Conservation (phyloP, 2,113 vertebrate genomes). For the Rallus limicola region DNA sequence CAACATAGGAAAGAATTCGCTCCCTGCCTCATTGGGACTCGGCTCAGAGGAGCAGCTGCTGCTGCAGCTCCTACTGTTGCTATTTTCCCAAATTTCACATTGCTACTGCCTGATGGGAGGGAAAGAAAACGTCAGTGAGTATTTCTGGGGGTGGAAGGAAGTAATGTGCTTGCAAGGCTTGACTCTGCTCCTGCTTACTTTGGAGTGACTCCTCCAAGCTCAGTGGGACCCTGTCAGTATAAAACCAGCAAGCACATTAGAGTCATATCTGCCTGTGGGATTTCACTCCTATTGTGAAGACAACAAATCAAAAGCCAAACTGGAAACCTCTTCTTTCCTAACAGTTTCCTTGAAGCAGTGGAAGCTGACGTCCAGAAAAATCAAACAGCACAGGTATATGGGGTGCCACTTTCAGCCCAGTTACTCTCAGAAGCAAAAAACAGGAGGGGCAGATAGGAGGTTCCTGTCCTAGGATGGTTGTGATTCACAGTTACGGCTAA, state of each 20-base stretch:
- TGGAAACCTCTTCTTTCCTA: not conserved
- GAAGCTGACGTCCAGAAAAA: not conserved
- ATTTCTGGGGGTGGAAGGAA: constrained; percentile 57
- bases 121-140: not conserved
- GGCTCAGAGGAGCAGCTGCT: not conserved
- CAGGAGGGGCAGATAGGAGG: not conserved
- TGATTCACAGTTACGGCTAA: not conserved
- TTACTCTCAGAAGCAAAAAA: not conserved
- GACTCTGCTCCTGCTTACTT: not conserved
- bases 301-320: not conserved
- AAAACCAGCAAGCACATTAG: not conserved
- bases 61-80: not conserved
- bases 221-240: not conserved
- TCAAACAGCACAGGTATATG: not conserved
- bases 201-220: not conserved
- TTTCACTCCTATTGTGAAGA: not conserved
- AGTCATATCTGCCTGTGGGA: not conserved
- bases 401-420: not conserved
- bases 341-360: not conserved
- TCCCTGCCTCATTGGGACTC: not conserved
- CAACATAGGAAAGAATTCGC: constrained; percentile 53
- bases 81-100: constrained; percentile 15
- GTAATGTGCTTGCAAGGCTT: not conserved
- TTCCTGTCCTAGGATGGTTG: not conserved
- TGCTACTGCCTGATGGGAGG: constrained; percentile 1